Evolutionary conservation across 2,113 vertebrate genomes (phyloP).

Genomic region (Hypanus sabinus): DNA sequence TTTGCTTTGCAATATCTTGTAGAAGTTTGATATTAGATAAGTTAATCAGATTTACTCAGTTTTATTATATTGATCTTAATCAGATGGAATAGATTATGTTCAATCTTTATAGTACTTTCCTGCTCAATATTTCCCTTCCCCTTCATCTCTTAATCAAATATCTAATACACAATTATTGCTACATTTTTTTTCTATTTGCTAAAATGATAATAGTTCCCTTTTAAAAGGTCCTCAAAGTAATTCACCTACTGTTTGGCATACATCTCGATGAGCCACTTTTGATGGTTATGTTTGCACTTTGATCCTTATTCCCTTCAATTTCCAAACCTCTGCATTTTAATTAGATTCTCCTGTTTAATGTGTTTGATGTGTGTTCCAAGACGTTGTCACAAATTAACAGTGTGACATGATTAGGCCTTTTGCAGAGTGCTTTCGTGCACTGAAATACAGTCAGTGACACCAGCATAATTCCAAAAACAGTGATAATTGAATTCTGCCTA

Average conservation of each 20-base stretch:
- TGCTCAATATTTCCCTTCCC: background rate
- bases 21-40: background rate
- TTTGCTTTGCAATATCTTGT: background rate
- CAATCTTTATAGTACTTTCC: background rate
- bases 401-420: conserved; percentile 20
- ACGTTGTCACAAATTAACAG: background rate
- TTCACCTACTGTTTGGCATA: background rate
- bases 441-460: background rate
- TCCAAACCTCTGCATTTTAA: background rate
- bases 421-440: background rate
- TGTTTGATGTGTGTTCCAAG: background rate
- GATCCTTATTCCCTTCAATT: background rate
- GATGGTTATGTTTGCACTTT: background rate
- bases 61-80: background rate
- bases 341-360: conserved; percentile 2
- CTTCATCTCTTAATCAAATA: background rate
- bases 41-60: background rate
- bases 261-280: background rate
- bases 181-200: background rate
- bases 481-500: conserved; percentile 32
- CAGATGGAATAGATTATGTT: background rate
- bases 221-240: background rate
- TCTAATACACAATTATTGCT: background rate
- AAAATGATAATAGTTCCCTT: background rate
- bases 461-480: conserved; percentile 19